Percentiles rank a stretch among this genome's conserved stretches.
Evolutionary conservation across 2,113 vertebrate species (phyloP).

Genomic region (Dissostichus mawsoni): DNA sequence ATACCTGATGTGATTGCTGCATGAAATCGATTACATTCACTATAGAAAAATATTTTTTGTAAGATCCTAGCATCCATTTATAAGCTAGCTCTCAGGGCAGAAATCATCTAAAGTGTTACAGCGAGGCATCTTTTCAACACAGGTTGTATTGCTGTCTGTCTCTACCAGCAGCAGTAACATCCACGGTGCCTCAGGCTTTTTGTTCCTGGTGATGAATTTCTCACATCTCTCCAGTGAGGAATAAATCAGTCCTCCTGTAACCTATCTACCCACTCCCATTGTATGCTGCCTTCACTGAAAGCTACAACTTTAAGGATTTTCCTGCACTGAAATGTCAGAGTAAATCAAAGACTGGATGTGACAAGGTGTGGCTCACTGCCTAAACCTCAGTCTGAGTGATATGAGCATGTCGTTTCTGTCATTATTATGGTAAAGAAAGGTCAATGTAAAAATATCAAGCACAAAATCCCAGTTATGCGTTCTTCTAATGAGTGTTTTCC

Average conservation of each 20-base stretch:
- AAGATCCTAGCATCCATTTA: not conserved
- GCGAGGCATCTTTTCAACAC: slow-evolving; percentile 4
- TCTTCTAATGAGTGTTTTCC: not conserved
- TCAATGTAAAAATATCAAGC: slow-evolving; percentile 44
- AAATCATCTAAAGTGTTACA: not conserved
- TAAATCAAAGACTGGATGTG: slow-evolving; percentile 21
- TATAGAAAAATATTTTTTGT: not conserved
- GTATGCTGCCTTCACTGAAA: not conserved
- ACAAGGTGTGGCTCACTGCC: slow-evolving; percentile 52
- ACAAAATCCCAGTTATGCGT: not conserved
- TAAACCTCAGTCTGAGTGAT: not conserved
- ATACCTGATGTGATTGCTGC: not conserved
- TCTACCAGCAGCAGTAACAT: not conserved
- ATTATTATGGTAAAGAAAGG: slow-evolving; percentile 36
- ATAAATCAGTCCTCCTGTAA: slow-evolving; percentile 37
- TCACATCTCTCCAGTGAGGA: slow-evolving; percentile 27
- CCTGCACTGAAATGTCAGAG: slow-evolving; percentile 7
- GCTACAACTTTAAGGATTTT: not conserved
- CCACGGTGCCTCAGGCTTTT: slow-evolving; percentile 31
- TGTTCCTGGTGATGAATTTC: slow-evolving; percentile 38
- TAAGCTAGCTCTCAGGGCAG: not conserved
- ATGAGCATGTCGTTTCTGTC: slow-evolving; percentile 2
- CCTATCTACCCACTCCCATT: slow-evolving; percentile 19
- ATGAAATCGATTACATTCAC: not conserved
- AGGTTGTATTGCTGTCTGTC: not conserved